Percentiles rank a stretch among this genome's conserved stretches.
These are phyloP conservation scores for Aporophyla lueneburgensis DNA, from an alignment of 2,888 invertebrate genomes.

Conservation along the genomic window DNA sequence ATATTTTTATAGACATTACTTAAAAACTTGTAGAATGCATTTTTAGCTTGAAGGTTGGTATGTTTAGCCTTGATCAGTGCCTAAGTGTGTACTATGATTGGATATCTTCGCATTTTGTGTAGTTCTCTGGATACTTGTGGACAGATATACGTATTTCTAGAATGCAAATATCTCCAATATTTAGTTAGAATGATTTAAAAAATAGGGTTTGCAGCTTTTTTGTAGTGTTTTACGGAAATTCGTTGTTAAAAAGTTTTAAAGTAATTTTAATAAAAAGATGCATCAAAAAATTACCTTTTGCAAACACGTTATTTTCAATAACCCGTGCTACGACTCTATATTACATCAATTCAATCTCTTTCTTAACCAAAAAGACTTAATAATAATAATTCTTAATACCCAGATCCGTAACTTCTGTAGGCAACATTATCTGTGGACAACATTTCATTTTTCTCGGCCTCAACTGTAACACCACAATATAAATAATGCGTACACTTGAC, in stretches of 20 bases:
- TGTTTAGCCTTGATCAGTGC: too few species aligned
- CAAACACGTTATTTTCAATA: not conserved
- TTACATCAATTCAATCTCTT: not conserved
- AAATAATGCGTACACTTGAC: constrained; percentile 72
- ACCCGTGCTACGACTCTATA: not conserved
- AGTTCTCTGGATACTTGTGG: too few species aligned
- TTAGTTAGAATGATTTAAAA: too few species aligned
- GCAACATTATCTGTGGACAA: not conserved
- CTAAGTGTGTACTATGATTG: too few species aligned
- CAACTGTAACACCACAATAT: constrained; percentile 59
- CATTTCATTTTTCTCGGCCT: constrained; percentile 23
- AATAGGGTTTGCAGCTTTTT: too few species aligned
- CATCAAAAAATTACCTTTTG: not conserved
- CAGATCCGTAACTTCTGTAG: not conserved
- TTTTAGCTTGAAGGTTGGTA: too few species aligned
- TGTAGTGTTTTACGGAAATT: too few species aligned
- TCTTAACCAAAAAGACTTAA: not conserved
- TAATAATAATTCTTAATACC: not conserved
- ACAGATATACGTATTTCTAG: too few species aligned
- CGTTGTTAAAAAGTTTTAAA: not conserved
- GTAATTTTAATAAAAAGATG: not conserved
- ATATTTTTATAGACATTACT: too few species aligned
- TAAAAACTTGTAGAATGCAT: too few species aligned
- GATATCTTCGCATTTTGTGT: too few species aligned
- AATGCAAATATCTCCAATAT: too few species aligned